Evolutionary conservation across 2,113 vertebrate genomes (phyloP), one percentile per base, ranked within the genome.

Genomic region (Lepidothrix coronata): DNA sequence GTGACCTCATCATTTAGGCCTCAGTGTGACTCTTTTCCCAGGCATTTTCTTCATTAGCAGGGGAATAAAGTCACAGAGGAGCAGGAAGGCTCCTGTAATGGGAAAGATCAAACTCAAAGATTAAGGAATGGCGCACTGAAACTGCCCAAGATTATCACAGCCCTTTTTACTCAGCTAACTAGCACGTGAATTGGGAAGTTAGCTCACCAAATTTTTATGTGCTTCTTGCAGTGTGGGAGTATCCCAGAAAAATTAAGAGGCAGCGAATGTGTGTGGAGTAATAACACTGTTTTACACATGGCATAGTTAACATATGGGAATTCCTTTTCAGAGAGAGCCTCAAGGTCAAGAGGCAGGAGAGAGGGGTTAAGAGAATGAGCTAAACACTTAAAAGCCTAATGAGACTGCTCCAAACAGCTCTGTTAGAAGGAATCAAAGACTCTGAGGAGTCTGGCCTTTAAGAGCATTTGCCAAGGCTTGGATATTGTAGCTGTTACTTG

Each of bases 31-130:
- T 94, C 62, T 76, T 59, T 71, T 94, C 27, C 19, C 24, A 70
- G 51, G 62, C 58, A 89, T 96, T 91, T 95, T 95, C 78, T 94
- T 96, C 62, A 76, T 93, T 82, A 89, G n/a, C 58, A 88, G 31
- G 21, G 54, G 58, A 87, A 88, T 82, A 95, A 95, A 96, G 74
- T 83, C 78, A 76, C 37, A 46, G 77, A 70, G 62, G 70, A 71
- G 54, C 16, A 71, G 73, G 49, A 91, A 85, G 27, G 44, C 25
- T 88, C 61, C 79, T 2, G 4, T 74, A 74, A 70, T 33, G 43
- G 75, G 81, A 79, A 76, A 93, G 91, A 91, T 89, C 51, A 70
- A 76, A 76, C 68, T 27, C 15, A 35, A 72, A 89, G 76, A 76
- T 85, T 79, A 82, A 27, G 41, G 54, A 89, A 72, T 14, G 27